These are phyloP conservation scores for Etheostoma perlongum DNA, from an alignment of 2,797 vertebrate species.

Conservation along the genomic window DNA sequence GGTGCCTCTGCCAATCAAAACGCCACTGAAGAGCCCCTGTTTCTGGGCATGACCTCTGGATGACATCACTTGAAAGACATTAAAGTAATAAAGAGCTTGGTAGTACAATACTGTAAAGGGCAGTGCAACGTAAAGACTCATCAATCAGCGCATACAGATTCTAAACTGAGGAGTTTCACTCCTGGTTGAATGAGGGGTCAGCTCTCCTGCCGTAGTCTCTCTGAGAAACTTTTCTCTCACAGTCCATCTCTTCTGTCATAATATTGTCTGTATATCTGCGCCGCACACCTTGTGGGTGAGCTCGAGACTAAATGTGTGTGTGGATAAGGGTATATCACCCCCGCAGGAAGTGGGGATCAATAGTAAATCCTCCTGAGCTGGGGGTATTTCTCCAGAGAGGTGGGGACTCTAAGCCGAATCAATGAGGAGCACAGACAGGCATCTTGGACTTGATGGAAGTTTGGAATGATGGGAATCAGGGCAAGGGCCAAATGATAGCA, in stretches of 20 bases:
- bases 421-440: slow-evolving; percentile 70
- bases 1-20: slow-evolving; percentile 81
- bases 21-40: slow-evolving; percentile 61
- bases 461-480: slow-evolving; percentile 62
- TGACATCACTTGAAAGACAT: slow-evolving; percentile 83
- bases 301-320: slow-evolving; percentile 56
- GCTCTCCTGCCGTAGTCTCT: slow-evolving; percentile 45
- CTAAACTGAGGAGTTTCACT: slow-evolving; percentile 75
- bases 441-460: slow-evolving; percentile 66
- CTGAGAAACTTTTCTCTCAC: slow-evolving; percentile 61
- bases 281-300: slow-evolving; percentile 65
- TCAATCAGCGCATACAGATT: slow-evolving; percentile 68
- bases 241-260: slow-evolving; percentile 60
- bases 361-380: slow-evolving; percentile 78
- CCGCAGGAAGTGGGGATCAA: slow-evolving; percentile 76
- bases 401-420: slow-evolving; percentile 74
- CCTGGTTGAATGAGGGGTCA: slow-evolving; percentile 75
- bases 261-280: slow-evolving; percentile 62
- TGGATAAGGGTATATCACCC: slow-evolving; percentile 72
- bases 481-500: slow-evolving; percentile 37
- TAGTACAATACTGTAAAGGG: slow-evolving; percentile 83
- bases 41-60: slow-evolving; percentile 79
- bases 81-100: slow-evolving; percentile 80
- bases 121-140: slow-evolving; percentile 76
- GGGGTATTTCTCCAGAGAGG: slow-evolving; percentile 78